phyloP scores from a whole-genome alignment of 2,888 invertebrate genomes.

The Plemyria rubiginata region DNA sequence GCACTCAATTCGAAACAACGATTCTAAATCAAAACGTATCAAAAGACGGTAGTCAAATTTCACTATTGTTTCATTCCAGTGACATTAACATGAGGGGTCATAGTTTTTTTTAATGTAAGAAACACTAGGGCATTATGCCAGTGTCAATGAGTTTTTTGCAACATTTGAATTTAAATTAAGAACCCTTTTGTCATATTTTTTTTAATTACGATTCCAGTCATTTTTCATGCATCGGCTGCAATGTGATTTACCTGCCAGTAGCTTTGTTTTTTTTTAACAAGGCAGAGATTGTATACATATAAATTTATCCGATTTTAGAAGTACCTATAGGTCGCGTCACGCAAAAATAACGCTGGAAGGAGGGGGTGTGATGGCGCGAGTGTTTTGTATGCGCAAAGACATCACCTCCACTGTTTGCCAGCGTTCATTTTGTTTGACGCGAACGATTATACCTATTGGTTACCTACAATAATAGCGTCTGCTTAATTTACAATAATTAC shows the following conservation, averaged over 20 bases:
- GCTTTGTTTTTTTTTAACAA: conserved; percentile 50
- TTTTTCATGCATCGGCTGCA: conserved; percentile 83
- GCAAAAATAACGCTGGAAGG: no score
- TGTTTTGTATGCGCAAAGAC: no score
- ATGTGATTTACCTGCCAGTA: conserved; percentile 80
- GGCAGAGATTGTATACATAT: conserved; percentile 40
- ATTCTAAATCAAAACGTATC: conserved; percentile 76
- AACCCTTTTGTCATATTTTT: conserved; percentile 75
- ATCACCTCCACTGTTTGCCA: no score
- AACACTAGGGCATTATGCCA: conserved; percentile 42
- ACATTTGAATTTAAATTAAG: conserved; percentile 75
- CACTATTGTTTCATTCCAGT: conserved; percentile 76
- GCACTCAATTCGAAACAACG: conserved; percentile 62
- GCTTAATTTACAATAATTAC: conserved; percentile 48
- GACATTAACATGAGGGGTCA: conserved; percentile 60
- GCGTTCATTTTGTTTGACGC: no score
- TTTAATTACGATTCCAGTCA: conserved; percentile 80
- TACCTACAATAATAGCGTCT: no score
- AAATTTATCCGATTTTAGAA: conserved; percentile 15
- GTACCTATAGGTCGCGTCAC: no score
- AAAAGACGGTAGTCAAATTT: conserved; percentile 77
- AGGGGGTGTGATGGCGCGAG: no score
- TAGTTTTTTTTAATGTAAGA: conserved; percentile 33
- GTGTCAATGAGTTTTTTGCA: conserved; percentile 58
- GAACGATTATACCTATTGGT: no score